Percentiles rank a stretch among this genome's conserved stretches.
These are phyloP conservation scores for Synanthedon andrenaeformis DNA, from an alignment of 2,888 invertebrate species.

Conservation along the genomic window DNA sequence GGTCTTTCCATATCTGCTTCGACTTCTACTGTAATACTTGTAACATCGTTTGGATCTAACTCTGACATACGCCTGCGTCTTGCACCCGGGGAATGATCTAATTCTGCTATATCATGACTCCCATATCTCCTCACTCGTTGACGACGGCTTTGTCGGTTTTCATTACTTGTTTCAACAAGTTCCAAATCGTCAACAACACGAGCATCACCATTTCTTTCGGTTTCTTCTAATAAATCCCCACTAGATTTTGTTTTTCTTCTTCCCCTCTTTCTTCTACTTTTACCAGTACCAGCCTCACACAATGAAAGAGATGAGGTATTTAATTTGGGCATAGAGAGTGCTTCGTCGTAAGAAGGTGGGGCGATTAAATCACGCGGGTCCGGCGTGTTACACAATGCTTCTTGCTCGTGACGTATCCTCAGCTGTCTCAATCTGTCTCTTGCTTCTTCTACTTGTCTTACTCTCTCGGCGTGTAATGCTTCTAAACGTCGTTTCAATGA, in stretches of 20 bases:
- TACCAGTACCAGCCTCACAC: slow-evolving; percentile 54
- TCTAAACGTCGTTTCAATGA: slow-evolving; percentile 66
- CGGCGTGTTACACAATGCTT: slow-evolving; percentile 72
- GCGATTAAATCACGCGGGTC: slow-evolving; percentile 77
- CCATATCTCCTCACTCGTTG: slow-evolving; percentile 44
- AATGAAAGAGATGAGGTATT: slow-evolving; percentile 72
- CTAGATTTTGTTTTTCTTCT: slow-evolving; percentile 65
- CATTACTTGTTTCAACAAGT: slow-evolving; percentile 29
- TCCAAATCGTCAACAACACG: slow-evolving; percentile 41
- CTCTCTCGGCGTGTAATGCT: slow-evolving; percentile 60
- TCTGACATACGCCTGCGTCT: slow-evolving; percentile 55
- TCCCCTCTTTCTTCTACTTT: slow-evolving; percentile 46
- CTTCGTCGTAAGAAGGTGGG: slow-evolving; percentile 83
- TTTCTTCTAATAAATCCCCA: slow-evolving; percentile 60
- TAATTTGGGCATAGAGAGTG: slow-evolving; percentile 78
- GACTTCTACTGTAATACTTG: slow-evolving; percentile 35
- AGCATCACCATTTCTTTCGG: slow-evolving; percentile 50
- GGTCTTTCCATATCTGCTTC: slow-evolving; percentile 42
- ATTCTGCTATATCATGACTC: slow-evolving; percentile 57
- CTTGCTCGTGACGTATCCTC: slow-evolving; percentile 64
- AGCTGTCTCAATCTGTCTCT: slow-evolving; percentile 68
- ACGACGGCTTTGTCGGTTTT: slow-evolving; percentile 27
- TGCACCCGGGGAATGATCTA: slow-evolving; percentile 56
- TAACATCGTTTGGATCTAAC: slow-evolving; percentile 25
- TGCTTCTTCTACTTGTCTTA: slow-evolving; percentile 69